Evolutionary conservation across 2,113 vertebrate species (phyloP).

Genomic region (Ia io): DNA sequence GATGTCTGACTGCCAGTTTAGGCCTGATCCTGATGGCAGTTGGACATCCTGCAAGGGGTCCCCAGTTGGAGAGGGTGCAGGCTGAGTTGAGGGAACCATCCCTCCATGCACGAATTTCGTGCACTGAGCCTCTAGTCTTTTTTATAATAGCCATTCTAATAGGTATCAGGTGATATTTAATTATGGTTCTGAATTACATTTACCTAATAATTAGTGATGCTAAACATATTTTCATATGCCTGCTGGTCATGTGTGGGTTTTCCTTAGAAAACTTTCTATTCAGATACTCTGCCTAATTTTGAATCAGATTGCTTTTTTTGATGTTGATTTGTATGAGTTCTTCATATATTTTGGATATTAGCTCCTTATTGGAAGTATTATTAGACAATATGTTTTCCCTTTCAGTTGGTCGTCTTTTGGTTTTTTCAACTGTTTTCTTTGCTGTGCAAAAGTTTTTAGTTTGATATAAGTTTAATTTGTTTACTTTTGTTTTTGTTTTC

Average conservation of each 20-base stretch:
- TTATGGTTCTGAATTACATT: background rate
- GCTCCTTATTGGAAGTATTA: background rate
- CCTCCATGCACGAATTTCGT: no score
- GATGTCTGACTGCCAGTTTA: no score
- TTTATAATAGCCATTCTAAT: background rate
- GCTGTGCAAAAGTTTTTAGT: background rate
- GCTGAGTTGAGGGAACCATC: no score
- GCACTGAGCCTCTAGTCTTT: background rate
- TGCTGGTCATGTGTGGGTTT: background rate
- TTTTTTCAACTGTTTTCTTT: background rate
- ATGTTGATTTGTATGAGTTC: background rate
- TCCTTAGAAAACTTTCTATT: background rate
- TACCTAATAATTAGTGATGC: background rate
- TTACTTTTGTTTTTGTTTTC: no score
- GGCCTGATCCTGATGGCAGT: no score
- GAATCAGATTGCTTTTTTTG: background rate
- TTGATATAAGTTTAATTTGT: no score
- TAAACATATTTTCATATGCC: background rate
- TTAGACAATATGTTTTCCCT: background rate
- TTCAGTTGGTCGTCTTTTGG: background rate
- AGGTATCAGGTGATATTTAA: background rate
- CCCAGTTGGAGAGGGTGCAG: no score
- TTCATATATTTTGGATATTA: background rate
- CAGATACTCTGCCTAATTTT: background rate
- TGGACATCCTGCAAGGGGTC: no score